Evolutionary conservation across 2,888 invertebrate species (phyloP).

Genomic region (Cacoxenus indagator): DNA sequence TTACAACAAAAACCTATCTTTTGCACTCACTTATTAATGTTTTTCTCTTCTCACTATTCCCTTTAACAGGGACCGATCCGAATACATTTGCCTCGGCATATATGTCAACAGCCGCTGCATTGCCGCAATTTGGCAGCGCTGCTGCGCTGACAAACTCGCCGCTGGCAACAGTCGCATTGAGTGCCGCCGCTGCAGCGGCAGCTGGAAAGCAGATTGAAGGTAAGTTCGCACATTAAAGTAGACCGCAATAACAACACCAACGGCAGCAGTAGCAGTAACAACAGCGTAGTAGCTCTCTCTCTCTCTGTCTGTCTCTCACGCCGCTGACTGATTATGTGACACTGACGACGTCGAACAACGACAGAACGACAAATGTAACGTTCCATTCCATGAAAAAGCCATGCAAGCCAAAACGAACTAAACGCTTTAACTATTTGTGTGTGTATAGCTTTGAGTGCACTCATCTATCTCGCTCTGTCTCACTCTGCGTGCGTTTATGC

Average conservation of each 20-base stretch:
- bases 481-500: too few species aligned
- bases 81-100: constrained; percentile 76
- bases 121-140: constrained; percentile 75
- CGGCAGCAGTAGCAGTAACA: too few species aligned
- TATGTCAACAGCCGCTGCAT: constrained; percentile 72
- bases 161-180: constrained; percentile 77
- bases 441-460: too few species aligned
- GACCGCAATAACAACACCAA: too few species aligned
- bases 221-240: constrained; percentile 63
- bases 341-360: too few species aligned
- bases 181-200: constrained; percentile 83
- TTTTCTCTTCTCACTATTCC: constrained; percentile 5
- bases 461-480: too few species aligned
- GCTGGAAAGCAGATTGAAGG: constrained; percentile 95
- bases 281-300: too few species aligned
- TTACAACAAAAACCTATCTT: constrained; percentile 32
- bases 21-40: constrained; percentile 25
- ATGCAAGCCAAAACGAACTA: too few species aligned
- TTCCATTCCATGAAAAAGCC: too few species aligned
- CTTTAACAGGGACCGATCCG: constrained; percentile 66
- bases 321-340: neutral
- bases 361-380: too few species aligned
- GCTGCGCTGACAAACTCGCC: constrained; percentile 75
- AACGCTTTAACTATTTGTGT: too few species aligned
- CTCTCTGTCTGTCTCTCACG: too few species aligned